Base-by-base conservation (phyloP, 2,797 vertebrate species). In the Artibeus lituratus region DNA sequence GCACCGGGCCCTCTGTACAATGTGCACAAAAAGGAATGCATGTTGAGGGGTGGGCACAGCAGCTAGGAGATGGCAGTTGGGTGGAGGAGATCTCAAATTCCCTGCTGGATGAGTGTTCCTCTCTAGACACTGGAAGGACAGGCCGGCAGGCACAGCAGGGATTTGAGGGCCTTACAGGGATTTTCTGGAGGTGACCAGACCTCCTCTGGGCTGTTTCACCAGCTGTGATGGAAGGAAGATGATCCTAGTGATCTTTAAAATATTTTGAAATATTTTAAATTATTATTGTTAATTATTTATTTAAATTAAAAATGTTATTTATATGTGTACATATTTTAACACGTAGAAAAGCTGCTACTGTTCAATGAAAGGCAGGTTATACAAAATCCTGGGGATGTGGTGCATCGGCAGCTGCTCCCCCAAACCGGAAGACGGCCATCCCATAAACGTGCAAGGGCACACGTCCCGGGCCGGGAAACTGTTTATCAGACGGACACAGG, bases 191-290 rank as follows among this genome's bases (percentile, higher is more conserved):
- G 73, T 51, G 90, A 77, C 73, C 87, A 94, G 83, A 82, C 5
- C 44, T 67, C 73, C 91, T 92, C 62, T 90, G 81, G 44, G 44
- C n/a, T 91, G 51, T 87, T 87, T 91, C 87, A 84, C 81, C 59
- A 88, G 55, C 96, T 97, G 92, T 39, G 87, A 97, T 91, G 85
- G 14, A 2, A 3, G 90, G 81, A 3, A 62, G 94, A 96, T 97
- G 95, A 97, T 94, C 95, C 92, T 3, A 3, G 91, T 92, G 94
- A 97, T 94, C 94, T 96, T 96, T 95, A 95, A 92, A 97, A 81
- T 2, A 94, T 35, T 22, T 49, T 47, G 5, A 35, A 49, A 47
- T 35, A 67, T 24, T 35, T 49, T 35, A 26, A 84, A 84, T 22
- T 24, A 65, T 83, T 12, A 35, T 51, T 4, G 11, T 76, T 77